Evolutionary conservation across 2,888 invertebrate genomes (phyloP), one percentile per base, ranked within the genome.

Genomic region (Stramonita haemastoma): DNA sequence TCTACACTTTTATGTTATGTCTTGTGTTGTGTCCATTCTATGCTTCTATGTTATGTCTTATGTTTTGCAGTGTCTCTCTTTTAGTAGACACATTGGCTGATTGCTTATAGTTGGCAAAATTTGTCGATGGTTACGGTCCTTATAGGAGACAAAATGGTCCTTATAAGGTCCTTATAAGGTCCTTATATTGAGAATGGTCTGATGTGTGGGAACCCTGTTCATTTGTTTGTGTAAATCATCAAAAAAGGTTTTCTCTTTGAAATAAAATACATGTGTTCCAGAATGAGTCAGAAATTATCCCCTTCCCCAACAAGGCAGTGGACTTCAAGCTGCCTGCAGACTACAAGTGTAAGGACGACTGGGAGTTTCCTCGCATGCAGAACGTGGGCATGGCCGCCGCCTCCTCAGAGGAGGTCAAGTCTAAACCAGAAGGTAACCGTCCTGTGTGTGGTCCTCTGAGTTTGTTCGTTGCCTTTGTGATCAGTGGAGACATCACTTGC

Each of bases 261-360:
- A 22, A 46, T 46, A 46, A 46, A 66, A 66, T 81, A 70, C 26
- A 66, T 83, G 36, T 56, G 91, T 93, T 91, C 70, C 93, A 95
- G 95, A 95, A 95, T 93, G 95, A 95, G 89, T 95, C 95, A 73
- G 95, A 95, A 90, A 95, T 95, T 46, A 81, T 95, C 29, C 95
- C 95, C 26, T 95, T 95, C 91, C 95, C 95, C n/a, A 95, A 95
- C 91, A 95, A 94, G 89, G 92, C 92, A 86, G 70, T 90, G 46
- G 95, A 95, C 32, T 95, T 95, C 91, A 57, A 86, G 15, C 91
- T 95, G 29, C 94, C 94, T 70, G 93, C 93, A 26, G 94, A 94
- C 5, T 93, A 92, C 70, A 83, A 89, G 84, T 93, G 93, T 17
- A 84, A 93, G 32, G 90, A 91, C 87, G 89, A 92, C 13, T 93